These are phyloP conservation scores for Fistularia commersonii DNA, from an alignment of 2,797 vertebrate genomes.

Conservation along the genomic window DNA sequence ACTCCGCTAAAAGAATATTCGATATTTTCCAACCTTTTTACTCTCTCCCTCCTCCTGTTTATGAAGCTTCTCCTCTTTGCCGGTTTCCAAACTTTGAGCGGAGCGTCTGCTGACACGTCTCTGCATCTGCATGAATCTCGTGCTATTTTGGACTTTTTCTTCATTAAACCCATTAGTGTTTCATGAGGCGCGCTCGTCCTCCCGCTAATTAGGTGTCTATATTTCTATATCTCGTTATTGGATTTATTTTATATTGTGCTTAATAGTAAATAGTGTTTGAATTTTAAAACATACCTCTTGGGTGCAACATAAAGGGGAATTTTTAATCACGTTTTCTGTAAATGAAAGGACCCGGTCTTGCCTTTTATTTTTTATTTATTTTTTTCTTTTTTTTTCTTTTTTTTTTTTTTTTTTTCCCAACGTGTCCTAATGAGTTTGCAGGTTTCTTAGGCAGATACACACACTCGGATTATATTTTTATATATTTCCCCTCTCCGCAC, in stretches of 20 bases:
- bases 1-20: too few relatives aligned
- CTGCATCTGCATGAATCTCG: conserved; percentile 46
- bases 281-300: conserved; percentile 82
- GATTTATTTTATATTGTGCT: conserved; percentile 78
- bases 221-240: conserved; percentile 75
- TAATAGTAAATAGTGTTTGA: conserved; percentile 80
- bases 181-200: conserved; percentile 61
- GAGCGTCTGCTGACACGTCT: conserved; percentile 25
- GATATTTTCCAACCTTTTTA: too few relatives aligned
- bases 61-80: background rate
- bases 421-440: conserved; percentile 77
- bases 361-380: background rate
- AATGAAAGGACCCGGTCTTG: conserved; percentile 70
- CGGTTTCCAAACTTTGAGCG: background rate
- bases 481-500: conserved; percentile 11
- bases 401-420: conserved; percentile 41
- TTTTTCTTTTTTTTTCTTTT: conserved; percentile 8
- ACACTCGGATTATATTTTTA: conserved; percentile 81
- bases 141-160: conserved; percentile 68
- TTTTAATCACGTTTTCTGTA: conserved; percentile 74
- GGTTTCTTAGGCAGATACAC: conserved; percentile 75
- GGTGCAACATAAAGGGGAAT: conserved; percentile 80
- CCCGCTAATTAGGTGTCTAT: conserved; percentile 77
- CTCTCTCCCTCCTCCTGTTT: too few relatives aligned
- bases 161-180: conserved; percentile 69